Conservation (phyloP, 2,888 invertebrate species). For the Sphaerophoria rueppellii region DNA sequence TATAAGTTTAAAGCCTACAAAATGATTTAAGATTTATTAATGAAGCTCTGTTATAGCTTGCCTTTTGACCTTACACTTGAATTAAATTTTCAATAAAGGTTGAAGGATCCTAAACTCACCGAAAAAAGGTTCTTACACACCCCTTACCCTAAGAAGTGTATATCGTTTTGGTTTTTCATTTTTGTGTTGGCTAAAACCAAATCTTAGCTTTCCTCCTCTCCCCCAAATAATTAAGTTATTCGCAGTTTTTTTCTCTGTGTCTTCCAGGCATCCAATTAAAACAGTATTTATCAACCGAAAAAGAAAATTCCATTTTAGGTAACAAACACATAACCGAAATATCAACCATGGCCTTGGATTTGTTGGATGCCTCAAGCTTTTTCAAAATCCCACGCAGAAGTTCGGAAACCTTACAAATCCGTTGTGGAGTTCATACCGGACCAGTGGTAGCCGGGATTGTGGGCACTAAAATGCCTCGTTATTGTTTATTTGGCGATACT, state of each 20-base stretch:
- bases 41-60: no score
- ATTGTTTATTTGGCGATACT: slow-evolving; percentile 93
- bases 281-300: slow-evolving; percentile 26
- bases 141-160: background rate
- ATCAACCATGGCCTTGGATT: slow-evolving; percentile 93
- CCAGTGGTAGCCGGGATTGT: slow-evolving; percentile 94
- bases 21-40: no score
- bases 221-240: background rate
- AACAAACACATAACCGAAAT: slow-evolving; percentile 92
- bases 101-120: no score
- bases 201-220: no score
- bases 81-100: no score
- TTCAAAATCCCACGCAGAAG: slow-evolving; percentile 89
- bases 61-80: no score
- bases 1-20: no score
- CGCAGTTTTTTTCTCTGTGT: slow-evolving; percentile 1
- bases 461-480: slow-evolving; percentile 93
- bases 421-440: slow-evolving; percentile 92
- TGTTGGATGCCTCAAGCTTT: slow-evolving; percentile 89
- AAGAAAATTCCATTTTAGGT: slow-evolving; percentile 83
- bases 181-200: background rate
- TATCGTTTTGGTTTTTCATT: background rate
- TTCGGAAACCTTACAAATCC: slow-evolving; percentile 88
- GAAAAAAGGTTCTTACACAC: no score
- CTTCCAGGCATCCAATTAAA: slow-evolving; percentile 45